A percentile compares a stretch with the other conserved stretches of the same genome.
Conservation (phyloP, 2,113 vertebrate genomes). For the Heptranchias perlo region DNA sequence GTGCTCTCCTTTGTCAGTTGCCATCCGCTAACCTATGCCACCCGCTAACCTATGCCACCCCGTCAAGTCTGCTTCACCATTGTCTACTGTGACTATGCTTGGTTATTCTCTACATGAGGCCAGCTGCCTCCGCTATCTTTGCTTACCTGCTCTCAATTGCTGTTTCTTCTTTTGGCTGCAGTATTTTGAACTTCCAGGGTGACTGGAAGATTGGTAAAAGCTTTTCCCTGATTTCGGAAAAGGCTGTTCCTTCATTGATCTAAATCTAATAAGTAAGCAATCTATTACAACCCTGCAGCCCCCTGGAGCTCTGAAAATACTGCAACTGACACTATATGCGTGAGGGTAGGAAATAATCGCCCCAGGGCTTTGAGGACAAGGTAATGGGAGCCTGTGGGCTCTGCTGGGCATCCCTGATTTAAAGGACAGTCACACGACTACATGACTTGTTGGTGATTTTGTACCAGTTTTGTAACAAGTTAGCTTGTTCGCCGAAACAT, state of each 20-base stretch:
- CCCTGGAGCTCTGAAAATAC: background rate
- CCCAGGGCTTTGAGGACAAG: background rate
- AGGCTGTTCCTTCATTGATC: background rate
- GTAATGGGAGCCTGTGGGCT: background rate
- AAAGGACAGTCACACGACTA: background rate
- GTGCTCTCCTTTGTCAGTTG: background rate
- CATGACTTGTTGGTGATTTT: background rate
- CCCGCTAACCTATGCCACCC: background rate
- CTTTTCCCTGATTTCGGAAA: background rate
- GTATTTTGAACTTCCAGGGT: background rate
- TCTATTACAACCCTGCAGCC: background rate
- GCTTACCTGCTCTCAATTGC: background rate
- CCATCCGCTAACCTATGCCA: background rate
- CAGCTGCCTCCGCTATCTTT: background rate
- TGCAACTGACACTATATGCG: background rate
- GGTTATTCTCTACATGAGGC: background rate
- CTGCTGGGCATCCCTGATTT: background rate
- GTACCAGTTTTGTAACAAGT: background rate
- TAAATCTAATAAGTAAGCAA: background rate
- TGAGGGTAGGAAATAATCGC: background rate
- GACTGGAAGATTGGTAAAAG: background rate
- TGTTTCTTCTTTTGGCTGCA: background rate
- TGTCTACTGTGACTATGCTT: background rate
- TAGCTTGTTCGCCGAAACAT: background rate
- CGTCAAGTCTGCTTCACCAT: background rate